A percentile compares a stretch with the other conserved stretches of the same genome.
Conservation (phyloP, 2,797 vertebrate genomes). For the Spinus olivaceus region DNA sequence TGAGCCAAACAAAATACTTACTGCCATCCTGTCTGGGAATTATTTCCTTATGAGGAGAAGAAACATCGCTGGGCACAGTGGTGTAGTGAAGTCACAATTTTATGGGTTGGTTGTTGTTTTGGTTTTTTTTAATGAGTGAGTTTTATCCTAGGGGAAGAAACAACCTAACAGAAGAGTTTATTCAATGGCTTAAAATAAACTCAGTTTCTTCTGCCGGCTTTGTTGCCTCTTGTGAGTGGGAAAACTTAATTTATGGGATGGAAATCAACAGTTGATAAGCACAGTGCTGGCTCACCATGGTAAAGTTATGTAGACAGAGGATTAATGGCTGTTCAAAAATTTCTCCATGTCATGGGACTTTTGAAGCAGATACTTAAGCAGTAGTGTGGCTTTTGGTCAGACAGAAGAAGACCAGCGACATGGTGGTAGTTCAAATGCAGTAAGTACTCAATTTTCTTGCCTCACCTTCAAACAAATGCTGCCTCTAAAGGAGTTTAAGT, state of each 20-base stretch:
- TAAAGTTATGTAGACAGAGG: not conserved
- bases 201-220: not conserved
- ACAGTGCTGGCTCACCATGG: fast-evolving
- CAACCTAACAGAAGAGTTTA: not conserved
- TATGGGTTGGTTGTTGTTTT: not conserved
- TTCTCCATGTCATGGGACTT: not conserved
- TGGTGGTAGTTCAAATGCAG: not conserved
- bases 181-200: not conserved
- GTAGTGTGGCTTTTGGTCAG: not conserved
- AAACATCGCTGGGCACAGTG: not conserved
- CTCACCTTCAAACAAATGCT: not conserved
- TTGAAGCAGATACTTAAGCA: not conserved
- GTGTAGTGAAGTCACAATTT: not conserved
- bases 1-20: slow-evolving; percentile 47
- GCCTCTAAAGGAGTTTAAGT: not conserved
- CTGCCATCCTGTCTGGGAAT: not conserved
- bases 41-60: slow-evolving; percentile 42
- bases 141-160: not conserved
- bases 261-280: not conserved
- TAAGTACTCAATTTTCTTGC: not conserved
- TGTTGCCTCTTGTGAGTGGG: not conserved
- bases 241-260: not conserved
- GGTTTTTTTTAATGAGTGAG: not conserved
- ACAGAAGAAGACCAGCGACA: not conserved
- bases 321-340: not conserved